Evolutionary conservation across 2,888 invertebrate species (phyloP), one percentile per base, ranked within the genome.

Genomic region (Cephus runcator): DNA sequence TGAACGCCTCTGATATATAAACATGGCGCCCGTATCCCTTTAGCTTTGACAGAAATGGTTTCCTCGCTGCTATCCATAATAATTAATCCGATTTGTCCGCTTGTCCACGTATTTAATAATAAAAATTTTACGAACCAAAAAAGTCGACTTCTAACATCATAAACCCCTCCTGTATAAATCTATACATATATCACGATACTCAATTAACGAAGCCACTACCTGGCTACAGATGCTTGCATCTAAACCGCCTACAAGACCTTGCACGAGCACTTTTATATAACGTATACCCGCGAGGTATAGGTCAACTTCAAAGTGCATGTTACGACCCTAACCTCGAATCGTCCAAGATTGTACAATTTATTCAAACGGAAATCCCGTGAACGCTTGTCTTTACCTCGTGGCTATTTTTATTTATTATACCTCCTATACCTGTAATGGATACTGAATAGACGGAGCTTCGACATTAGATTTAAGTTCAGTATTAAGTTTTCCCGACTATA

Each of bases 1-100:
- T 83, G 81, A 85, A 82, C 79, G 80, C 75, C 75, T 76, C 79
- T 82, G 79, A 83, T 80, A 84, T 80, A 78, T 85, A 81, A 84
- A 82, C 83, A 81, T 80, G 79, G 76, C 81, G 83, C 77, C 78
- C 78, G 69, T 73, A 76, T 73, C 75, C 77, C 69, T 35, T 69
- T 79, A 74, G 36, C 69, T 69, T 73, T 73, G 73, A 78, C 69
- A 71, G 30, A 73, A 73, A 23, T 31, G 76, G 73, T 76, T 71
- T 73, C 33, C 74, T 73, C 35, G 3, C 4, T 11, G 71, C 31
- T 71, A 34, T 34, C 12, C 71, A 31, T 31, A 71, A 71, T 71
- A 71, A 71, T 31, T 71, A 71, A 9, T 56, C 6, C 23, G 56
- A 56, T 56, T 56, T 56, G 9, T 23, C 23, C 56, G 56, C 56